Evolutionary conservation across 2,888 invertebrate genomes (phyloP).

Genomic region (Vanessa cardui): DNA sequence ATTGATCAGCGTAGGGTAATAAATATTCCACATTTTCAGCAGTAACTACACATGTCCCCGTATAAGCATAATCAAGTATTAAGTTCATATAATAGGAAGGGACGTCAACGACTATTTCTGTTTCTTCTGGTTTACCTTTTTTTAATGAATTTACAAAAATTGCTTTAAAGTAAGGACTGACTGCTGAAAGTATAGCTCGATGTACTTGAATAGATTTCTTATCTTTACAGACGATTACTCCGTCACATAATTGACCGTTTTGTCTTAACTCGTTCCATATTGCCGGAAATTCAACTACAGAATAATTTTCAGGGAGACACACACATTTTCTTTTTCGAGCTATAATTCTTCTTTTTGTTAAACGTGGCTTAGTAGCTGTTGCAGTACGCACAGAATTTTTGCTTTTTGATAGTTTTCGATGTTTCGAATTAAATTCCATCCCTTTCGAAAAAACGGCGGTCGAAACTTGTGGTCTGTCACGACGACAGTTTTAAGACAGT

Average conservation of each 20-base stretch:
- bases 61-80: conserved; percentile 90
- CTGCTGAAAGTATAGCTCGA: conserved; percentile 87
- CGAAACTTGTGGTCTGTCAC: conserved; percentile 79
- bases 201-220: conserved; percentile 85
- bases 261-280: conserved; percentile 87
- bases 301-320: conserved; percentile 83
- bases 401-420: conserved; percentile 80
- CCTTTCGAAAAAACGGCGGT: conserved; percentile 81
- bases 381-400: conserved; percentile 79
- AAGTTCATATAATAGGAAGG: conserved; percentile 83
- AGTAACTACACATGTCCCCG: conserved; percentile 85
- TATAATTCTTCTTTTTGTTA: conserved; percentile 72
- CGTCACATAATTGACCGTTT: conserved; percentile 87
- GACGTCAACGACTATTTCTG: conserved; percentile 83
- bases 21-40: conserved; percentile 87
- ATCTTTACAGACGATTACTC: conserved; percentile 84
- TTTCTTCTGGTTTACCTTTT: conserved; percentile 83
- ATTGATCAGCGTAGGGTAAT: conserved; percentile 87
- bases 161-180: conserved; percentile 88
- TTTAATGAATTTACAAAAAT: conserved; percentile 87
- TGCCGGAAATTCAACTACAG: conserved; percentile 84
- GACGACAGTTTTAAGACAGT: conserved; percentile 66
- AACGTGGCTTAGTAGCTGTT: conserved; percentile 71
- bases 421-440: conserved; percentile 83
- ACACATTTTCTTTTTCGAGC: conserved; percentile 82